A percentile compares a stretch with the other conserved stretches of the same genome.
These are phyloP conservation scores for Trididemnum miniatum DNA, from an alignment of 23 tunicate genomes.

Conservation along the genomic window DNA sequence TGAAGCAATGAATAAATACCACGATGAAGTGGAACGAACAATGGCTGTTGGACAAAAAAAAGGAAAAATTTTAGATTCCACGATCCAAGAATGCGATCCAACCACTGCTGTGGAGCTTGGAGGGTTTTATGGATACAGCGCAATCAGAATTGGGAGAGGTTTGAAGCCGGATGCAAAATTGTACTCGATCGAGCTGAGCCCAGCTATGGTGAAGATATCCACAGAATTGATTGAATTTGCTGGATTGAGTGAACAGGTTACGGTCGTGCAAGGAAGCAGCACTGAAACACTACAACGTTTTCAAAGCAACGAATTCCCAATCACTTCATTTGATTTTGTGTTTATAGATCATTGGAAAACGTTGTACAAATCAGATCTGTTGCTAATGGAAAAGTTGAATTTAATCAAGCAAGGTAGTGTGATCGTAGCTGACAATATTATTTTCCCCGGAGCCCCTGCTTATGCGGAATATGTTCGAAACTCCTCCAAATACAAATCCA, in stretches of 20 bases:
- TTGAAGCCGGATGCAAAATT: conserved; percentile 42
- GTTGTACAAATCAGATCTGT: conserved; percentile 49
- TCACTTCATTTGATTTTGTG: conserved; percentile 58
- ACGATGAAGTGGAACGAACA: neutral
- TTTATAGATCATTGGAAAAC: conserved; percentile 64
- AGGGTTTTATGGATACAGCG: conserved; percentile 78
- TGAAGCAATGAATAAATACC: conserved; percentile 36
- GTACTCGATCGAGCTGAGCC: conserved; percentile 32
- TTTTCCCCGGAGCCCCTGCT: conserved; percentile 68
- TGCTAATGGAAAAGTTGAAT: conserved; percentile 25
- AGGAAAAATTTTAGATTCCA: conserved; percentile 55
- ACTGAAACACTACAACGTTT: conserved; percentile 13
- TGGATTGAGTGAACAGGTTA: conserved; percentile 58
- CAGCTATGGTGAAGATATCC: conserved; percentile 25
- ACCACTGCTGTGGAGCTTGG: conserved; percentile 58
- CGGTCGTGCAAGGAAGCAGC: conserved; percentile 20
- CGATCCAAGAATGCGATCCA: conserved; percentile 44
- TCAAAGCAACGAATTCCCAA: neutral
- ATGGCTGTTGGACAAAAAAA: conserved; percentile 71
- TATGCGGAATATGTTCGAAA: conserved; percentile 69
- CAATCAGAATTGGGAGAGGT: conserved; percentile 49
- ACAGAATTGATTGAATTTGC: conserved; percentile 48
- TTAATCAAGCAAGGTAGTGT: conserved; percentile 44
- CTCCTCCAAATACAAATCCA: conserved; percentile 51
- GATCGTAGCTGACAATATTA: conserved; percentile 57